Conservation (phyloP, 2,797 vertebrate genomes). For the Cynopterus sphinx region DNA sequence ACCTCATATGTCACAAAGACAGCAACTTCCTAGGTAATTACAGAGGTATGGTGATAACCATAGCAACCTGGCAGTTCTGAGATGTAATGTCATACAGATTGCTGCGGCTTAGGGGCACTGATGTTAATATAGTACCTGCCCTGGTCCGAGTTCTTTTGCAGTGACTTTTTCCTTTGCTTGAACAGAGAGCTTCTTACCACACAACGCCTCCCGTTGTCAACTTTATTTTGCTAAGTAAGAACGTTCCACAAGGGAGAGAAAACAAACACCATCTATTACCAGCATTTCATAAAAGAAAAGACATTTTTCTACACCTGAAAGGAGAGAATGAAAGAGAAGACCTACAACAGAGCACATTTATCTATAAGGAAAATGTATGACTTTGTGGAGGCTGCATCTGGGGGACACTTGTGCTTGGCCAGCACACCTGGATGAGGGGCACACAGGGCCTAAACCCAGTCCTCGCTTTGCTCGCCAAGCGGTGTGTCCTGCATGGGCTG, state of each 20-base stretch:
- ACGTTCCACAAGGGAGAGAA: neutral
- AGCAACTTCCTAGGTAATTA: conserved; percentile 81
- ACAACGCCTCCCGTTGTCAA: neutral
- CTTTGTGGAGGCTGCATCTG: neutral
- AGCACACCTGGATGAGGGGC: neutral
- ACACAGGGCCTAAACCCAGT: neutral
- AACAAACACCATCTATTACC: neutral
- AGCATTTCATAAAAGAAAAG: neutral
- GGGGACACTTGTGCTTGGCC: neutral
- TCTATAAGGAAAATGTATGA: neutral
- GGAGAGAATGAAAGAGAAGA: neutral
- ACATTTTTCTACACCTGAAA: neutral
- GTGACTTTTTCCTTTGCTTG: conserved; percentile 49
- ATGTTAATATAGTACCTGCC: conserved; percentile 66
- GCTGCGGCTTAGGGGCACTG: conserved; percentile 63
- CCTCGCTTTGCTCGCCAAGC: neutral
- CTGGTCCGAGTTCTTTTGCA: conserved; percentile 46
- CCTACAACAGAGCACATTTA: neutral
- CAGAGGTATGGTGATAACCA: conserved; percentile 81
- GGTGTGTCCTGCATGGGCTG: neutral
- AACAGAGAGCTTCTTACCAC: neutral
- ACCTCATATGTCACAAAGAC: conserved; percentile 66
- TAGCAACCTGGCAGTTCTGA: conserved; percentile 79
- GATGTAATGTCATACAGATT: conserved; percentile 73
- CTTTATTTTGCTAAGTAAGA: neutral